A percentile compares a stretch with the other conserved stretches of the same genome.
phyloP scores from a whole-genome alignment of 2,113 vertebrate genomes.

The rat (Rattus norvegicus) region GRCr8 NC_086024.1:76085001-76085500 shows the following conservation, averaged over 20 bases:
- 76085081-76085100: neutral
- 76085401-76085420: constrained; percentile 1
- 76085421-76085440: constrained; percentile 57
- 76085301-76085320: neutral
- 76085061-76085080: neutral
- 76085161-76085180: neutral
- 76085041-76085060: neutral
- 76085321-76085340: neutral
- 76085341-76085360: neutral
- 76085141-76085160: neutral
- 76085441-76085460: neutral
- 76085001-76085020: too few relatives aligned
- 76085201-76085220: constrained; percentile 27
- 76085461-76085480: constrained; percentile 32
- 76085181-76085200: neutral
- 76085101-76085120: neutral
- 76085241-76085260: neutral
- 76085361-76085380: constrained; percentile 2
- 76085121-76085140: neutral
- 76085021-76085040: too few relatives aligned
- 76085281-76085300: neutral
- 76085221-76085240: constrained; percentile 52
- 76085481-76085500: constrained; percentile 38
- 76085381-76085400: neutral
- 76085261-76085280: neutral